Conservation (phyloP, 1,140 invertebrate genomes). For the Trichonephila clavipes region DNA sequence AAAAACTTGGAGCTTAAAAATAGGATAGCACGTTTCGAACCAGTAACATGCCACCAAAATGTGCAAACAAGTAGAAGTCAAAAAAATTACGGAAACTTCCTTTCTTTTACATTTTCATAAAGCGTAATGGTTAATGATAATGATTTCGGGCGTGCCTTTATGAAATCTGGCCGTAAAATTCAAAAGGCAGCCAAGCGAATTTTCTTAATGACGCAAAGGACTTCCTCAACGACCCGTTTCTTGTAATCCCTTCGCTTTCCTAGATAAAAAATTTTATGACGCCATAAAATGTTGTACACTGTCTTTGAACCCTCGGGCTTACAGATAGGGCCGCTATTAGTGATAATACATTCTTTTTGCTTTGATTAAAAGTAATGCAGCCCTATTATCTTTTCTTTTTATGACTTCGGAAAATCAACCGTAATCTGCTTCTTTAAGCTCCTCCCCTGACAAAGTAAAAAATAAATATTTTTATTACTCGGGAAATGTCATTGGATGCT, state of each 20-base stretch:
- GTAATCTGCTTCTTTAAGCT: background rate
- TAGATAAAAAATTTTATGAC: constrained; percentile 22
- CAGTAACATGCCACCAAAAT: no score
- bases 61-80: no score
- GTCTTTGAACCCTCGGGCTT: background rate
- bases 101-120: background rate
- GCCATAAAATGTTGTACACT: background rate
- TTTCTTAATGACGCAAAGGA: background rate
- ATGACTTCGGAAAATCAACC: no score
- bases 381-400: background rate
- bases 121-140: background rate
- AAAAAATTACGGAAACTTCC: no score
- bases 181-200: background rate
- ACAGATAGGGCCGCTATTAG: background rate
- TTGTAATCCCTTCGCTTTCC: background rate
- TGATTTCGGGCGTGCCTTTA: background rate
- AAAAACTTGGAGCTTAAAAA: no score
- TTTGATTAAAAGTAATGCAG: background rate
- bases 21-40: no score
- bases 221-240: background rate
- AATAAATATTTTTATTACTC: background rate
- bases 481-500: background rate
- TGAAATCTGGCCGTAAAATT: background rate
- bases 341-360: background rate
- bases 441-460: background rate